Evolutionary conservation across 2,888 invertebrate genomes (phyloP).

Genomic region (Alloscopus bannaensis): DNA sequence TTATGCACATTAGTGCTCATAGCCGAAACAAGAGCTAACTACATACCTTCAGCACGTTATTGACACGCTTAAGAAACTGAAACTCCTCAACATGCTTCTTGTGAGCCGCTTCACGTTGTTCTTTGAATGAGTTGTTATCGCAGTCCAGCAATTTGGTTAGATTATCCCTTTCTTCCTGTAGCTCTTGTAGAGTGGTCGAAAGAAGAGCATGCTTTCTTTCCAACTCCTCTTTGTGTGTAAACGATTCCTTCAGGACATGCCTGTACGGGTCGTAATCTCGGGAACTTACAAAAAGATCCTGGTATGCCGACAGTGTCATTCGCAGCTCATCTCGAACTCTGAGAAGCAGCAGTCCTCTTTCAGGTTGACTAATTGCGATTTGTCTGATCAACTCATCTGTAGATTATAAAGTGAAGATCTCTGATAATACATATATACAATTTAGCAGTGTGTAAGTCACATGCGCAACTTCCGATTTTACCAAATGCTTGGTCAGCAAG

Average conservation of each 20-base stretch:
- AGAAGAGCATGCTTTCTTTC: constrained; percentile 76
- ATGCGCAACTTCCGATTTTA: no score
- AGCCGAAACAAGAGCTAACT: neutral
- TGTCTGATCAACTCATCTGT: constrained; percentile 58
- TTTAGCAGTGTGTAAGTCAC: neutral
- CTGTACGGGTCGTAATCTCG: constrained; percentile 41
- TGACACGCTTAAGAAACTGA: constrained; percentile 77
- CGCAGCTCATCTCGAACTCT: constrained; percentile 53
- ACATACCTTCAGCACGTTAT: constrained; percentile 77
- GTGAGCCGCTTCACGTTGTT: constrained; percentile 76
- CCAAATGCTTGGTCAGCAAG: constrained; percentile 60
- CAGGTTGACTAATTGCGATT: constrained; percentile 43
- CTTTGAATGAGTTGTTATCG: constrained; percentile 74
- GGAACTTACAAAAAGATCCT: constrained; percentile 56
- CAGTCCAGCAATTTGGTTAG: constrained; percentile 45
- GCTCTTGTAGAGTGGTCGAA: constrained; percentile 70
- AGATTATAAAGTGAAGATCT: neutral
- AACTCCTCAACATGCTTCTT: constrained; percentile 78
- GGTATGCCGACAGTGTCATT: constrained; percentile 53
- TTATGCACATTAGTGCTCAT: no score
- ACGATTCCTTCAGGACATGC: constrained; percentile 41
- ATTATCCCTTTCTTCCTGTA: constrained; percentile 45
- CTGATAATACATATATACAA: no score
- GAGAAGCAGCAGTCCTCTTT: constrained; percentile 51
- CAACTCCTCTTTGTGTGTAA: constrained; percentile 74